Conservation (phyloP, 2,797 vertebrate genomes). For the Dryobates pubescens region DNA sequence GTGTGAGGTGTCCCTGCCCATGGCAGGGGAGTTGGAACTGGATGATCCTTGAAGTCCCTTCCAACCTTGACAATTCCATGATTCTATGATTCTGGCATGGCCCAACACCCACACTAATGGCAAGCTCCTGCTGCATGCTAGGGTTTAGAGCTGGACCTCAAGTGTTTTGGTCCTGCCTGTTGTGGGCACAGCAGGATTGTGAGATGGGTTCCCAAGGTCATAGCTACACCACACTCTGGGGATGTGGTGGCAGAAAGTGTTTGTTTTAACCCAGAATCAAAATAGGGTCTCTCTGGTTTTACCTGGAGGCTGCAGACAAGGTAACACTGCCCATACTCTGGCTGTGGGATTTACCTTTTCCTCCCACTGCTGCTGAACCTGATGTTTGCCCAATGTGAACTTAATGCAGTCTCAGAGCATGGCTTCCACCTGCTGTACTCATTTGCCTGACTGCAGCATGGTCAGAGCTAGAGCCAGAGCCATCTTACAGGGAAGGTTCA, state of each 20-base stretch:
- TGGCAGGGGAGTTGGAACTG: too few species aligned
- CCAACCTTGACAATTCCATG: too few species aligned
- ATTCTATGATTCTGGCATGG: background rate
- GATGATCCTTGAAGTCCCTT: too few species aligned
- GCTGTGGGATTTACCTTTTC: background rate
- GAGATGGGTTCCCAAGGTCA: background rate
- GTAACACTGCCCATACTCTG: background rate
- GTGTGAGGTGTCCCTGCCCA: too few species aligned
- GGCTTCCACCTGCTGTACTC: background rate
- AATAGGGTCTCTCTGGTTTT: background rate
- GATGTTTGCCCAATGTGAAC: background rate
- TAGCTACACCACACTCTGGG: fast-evolving
- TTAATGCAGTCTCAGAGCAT: background rate
- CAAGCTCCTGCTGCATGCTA: background rate
- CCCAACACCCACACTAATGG: background rate
- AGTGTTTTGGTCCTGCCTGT: background rate
- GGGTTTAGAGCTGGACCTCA: background rate
- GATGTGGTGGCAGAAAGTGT: background rate
- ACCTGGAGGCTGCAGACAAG: background rate
- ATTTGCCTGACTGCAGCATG: background rate
- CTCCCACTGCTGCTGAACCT: background rate
- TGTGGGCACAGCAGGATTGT: fast-evolving
- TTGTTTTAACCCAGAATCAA: background rate
- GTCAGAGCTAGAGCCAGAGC: background rate
- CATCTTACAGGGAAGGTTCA: background rate